These are phyloP conservation scores for Heliornis fulica DNA, from an alignment of 2,113 vertebrate species.

Conservation along the genomic window DNA sequence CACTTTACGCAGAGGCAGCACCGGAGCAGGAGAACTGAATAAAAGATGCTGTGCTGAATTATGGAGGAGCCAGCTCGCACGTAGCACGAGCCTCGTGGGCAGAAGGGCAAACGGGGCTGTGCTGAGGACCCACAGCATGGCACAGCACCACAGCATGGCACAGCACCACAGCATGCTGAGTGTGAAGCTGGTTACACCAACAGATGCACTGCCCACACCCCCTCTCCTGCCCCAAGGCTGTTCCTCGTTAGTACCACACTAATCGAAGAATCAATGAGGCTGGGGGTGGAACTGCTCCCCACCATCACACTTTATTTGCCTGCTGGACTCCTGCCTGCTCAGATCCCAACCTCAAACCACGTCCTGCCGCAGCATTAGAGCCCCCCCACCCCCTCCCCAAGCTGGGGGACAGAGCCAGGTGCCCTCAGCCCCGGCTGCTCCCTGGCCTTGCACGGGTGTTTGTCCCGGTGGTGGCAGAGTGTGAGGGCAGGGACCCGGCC, in stretches of 20 bases:
- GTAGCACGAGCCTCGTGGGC: neutral
- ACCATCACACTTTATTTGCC: no score
- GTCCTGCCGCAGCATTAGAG: rapidly evolving
- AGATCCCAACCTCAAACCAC: neutral
- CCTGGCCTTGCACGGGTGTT: neutral
- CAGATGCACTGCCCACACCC: rapidly evolving
- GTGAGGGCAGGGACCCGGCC: neutral
- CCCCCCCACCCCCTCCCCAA: neutral
- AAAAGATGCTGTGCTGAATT: constrained; percentile 20
- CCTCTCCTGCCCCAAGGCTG: rapidly evolving
- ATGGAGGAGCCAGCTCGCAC: constrained; percentile 2
- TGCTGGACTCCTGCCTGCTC: neutral
- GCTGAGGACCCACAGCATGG: rapidly evolving
- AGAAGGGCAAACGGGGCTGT: neutral
- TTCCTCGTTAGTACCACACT: neutral
- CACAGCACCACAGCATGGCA: neutral
- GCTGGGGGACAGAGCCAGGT: neutral
- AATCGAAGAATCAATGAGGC: rapidly evolving
- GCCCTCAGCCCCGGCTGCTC: neutral
- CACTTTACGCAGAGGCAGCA: neutral
- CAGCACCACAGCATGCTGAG: rapidly evolving
- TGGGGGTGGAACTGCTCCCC: neutral
- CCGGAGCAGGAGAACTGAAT: neutral
- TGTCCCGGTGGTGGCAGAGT: rapidly evolving
- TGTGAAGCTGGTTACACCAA: neutral